These are phyloP conservation scores for Hanleya hanleyi DNA, from an alignment of 2,888 invertebrate genomes.

Conservation along the genomic window DNA sequence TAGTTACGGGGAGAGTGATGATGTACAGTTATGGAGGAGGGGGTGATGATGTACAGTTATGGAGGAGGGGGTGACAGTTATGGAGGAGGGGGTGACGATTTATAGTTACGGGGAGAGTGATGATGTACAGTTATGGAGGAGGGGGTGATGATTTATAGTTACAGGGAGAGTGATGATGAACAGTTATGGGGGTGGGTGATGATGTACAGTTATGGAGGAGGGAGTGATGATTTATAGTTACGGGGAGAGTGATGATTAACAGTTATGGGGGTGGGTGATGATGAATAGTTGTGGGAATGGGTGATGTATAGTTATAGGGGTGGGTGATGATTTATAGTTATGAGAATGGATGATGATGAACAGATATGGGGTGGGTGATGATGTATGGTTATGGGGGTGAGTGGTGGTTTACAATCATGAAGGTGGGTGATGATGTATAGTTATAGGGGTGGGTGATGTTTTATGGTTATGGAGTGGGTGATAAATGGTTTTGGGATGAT, in stretches of 20 bases:
- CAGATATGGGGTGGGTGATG: not conserved
- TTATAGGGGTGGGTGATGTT: not conserved
- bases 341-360: not conserved
- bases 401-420: not conserved
- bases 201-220: not conserved
- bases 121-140: not conserved
- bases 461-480: not conserved
- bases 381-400: not conserved
- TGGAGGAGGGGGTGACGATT: not conserved
- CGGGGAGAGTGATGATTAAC: not conserved
- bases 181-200: not conserved
- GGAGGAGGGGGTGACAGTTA: not conserved
- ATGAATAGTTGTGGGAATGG: not conserved
- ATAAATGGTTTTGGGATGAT: not conserved
- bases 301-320: not conserved
- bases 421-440: not conserved
- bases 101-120: not conserved
- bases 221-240: not conserved
- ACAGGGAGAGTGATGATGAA: not conserved
- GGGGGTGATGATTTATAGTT: not conserved
- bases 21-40: not conserved
- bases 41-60: not conserved
- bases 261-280: not conserved
- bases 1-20: not conserved
- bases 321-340: not conserved